Evolutionary conservation across 2,797 vertebrate species (phyloP).

Genomic region (Enteromius argenteus): DNA sequence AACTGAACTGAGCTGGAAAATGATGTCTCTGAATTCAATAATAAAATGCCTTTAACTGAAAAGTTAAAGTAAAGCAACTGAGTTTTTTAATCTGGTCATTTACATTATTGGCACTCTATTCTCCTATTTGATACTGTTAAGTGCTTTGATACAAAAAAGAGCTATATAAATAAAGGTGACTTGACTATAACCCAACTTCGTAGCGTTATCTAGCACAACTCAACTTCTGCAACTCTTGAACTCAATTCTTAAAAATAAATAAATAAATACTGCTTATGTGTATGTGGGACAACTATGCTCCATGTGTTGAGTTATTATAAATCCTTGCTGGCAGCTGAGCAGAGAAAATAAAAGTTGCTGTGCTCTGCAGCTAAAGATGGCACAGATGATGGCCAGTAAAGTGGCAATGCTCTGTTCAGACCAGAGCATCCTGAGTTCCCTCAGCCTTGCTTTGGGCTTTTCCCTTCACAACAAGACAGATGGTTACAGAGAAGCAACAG

Average conservation of each 20-base stretch:
- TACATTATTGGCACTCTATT: too few species aligned
- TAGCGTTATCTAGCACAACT: background rate
- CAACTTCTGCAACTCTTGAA: background rate
- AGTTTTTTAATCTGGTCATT: too few species aligned
- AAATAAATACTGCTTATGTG: background rate
- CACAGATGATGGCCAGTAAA: conserved; percentile 60
- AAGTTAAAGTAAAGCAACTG: too few species aligned
- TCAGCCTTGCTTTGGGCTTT: conserved; percentile 59
- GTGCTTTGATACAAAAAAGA: too few species aligned
- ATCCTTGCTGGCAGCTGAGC: conserved; percentile 14
- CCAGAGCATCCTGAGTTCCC: conserved; percentile 54
- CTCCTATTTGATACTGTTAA: too few species aligned
- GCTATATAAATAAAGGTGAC: too few species aligned
- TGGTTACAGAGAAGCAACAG: conserved; percentile 64
- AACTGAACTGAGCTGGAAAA: too few species aligned
- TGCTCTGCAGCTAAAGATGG: conserved; percentile 59
- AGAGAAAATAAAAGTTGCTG: conserved; percentile 41
- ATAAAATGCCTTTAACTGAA: too few species aligned
- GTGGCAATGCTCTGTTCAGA: conserved; percentile 62
- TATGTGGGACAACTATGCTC: background rate
- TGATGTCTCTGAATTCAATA: too few species aligned
- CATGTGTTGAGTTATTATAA: conserved; percentile 5
- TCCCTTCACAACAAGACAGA: conserved; percentile 55
- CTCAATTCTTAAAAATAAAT: background rate
- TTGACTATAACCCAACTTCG: background rate